Conservation (phyloP, 1,140 invertebrate genomes). For the Chlorops oryzae region DNA sequence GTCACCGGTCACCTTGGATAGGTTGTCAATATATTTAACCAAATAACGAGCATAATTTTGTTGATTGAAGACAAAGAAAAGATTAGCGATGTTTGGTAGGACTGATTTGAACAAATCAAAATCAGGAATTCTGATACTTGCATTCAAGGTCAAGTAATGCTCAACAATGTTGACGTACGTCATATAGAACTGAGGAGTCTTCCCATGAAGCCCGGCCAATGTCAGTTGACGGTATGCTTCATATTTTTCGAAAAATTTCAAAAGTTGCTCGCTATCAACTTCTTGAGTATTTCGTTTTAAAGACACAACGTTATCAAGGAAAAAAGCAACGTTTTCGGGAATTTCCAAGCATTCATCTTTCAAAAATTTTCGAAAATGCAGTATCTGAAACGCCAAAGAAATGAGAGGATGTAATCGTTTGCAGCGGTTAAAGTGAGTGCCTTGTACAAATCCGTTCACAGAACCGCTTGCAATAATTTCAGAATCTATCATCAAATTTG, state of each 20-base stretch:
- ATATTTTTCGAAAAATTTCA: neutral
- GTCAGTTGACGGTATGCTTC: neutral
- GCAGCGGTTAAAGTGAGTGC: conserved; percentile 50
- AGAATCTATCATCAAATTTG: conserved; percentile 44
- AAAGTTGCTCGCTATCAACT: too few species aligned
- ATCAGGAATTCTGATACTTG: neutral
- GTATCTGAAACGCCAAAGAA: conserved; percentile 42
- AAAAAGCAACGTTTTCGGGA: too few species aligned
- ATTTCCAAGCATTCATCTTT: too few species aligned
- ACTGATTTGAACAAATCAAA: conserved; percentile 13
- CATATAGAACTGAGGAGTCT: neutral
- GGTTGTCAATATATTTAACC: conserved; percentile 28
- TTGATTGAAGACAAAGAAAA: conserved; percentile 43
- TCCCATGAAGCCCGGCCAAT: neutral
- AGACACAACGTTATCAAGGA: too few species aligned
- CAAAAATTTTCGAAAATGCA: conserved; percentile 46
- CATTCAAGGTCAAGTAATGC: neutral
- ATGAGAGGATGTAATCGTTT: conserved; percentile 49
- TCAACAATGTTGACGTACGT: neutral
- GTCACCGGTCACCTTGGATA: conserved; percentile 15
- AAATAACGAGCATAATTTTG: conserved; percentile 37
- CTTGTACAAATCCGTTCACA: conserved; percentile 45
- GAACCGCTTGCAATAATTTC: conserved; percentile 47
- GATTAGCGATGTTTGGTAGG: conserved; percentile 31
- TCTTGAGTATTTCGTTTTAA: too few species aligned